Base-by-base conservation (phyloP, 2,888 invertebrate genomes). In the Conops quadrifasciatus region DNA sequence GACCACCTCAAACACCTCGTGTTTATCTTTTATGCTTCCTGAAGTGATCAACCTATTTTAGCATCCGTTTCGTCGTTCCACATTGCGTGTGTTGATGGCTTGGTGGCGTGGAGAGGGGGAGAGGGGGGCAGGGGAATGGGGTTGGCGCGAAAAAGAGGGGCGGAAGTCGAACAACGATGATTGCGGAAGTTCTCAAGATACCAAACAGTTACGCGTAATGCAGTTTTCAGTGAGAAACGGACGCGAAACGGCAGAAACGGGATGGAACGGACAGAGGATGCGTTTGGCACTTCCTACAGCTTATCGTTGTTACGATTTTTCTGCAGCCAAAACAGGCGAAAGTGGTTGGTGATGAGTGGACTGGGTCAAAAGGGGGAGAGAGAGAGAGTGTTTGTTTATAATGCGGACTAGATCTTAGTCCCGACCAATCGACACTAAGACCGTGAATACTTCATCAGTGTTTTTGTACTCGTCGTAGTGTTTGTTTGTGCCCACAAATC, bases 181-280 rank as follows among this genome's bases (percentile, higher is more conserved):
- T 24, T 79, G 78, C 83, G 83, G 83, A 83, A 83, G 83, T 83
- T 80, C 80, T 78, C 81, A 80, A 81, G 79, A 80, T 80, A 80
- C 78, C 80, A 81, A 83, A 82, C 82, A 81, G 83, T 83, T 83
- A 83, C 80, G 30, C 21, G 53, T 9, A 11, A 13, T 56, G 13
- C 15, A 56, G 53, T 11, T 56, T 7, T 3, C 13, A 11, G 65
- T 64, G 36, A 26, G 53, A 19, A 9, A 21, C 21, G 19, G 15
- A n/a, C 28, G 26, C 11, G 49, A 28, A n/a, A n/a, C 21, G 53
- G 53, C 53, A 24, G n/a, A 11, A 49, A 11, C 5, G n/a, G 49
- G n/a, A 11, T 7, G 2, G 19, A 11, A 49, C 49, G 3, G 7
- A 49, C 49, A 49, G 49, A 16, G 24, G 21, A 56, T 56, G 24